phyloP scores from a whole-genome alignment of 2,888 invertebrate species.

The Gymnoscelis rufifasciata region DNA sequence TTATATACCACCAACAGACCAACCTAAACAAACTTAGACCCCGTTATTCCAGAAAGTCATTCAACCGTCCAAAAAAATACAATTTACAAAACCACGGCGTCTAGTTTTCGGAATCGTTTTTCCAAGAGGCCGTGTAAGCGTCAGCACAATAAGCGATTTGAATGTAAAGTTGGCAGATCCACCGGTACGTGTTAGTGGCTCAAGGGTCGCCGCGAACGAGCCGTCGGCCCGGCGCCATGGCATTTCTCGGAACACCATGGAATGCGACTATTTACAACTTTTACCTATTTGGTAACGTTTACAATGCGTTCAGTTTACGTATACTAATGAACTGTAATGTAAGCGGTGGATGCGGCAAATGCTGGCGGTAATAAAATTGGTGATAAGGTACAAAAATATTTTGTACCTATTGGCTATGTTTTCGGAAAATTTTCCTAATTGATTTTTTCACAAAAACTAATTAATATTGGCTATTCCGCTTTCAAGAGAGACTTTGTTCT shows the following conservation, averaged over 20 bases:
- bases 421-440: no score
- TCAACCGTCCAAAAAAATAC: conserved; percentile 10
- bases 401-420: no score
- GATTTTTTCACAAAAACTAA: no score
- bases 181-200: conserved; percentile 38
- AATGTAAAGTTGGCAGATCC: conserved; percentile 34
- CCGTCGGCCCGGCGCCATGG: conserved; percentile 54
- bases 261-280: conserved; percentile 75
- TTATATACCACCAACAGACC: no score
- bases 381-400: neutral
- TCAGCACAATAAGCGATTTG: conserved; percentile 28
- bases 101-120: conserved; percentile 24
- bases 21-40: neutral
- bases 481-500: no score
- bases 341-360: conserved; percentile 51
- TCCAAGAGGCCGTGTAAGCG: conserved; percentile 20
- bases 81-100: conserved; percentile 27
- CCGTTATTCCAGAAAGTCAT: conserved; percentile 10
- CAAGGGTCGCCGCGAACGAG: conserved; percentile 25
- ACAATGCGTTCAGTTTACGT: conserved; percentile 65
- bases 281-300: conserved; percentile 75
- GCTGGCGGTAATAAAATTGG: conserved; percentile 25
- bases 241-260: conserved; percentile 66
- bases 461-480: no score
- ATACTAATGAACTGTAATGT: conserved; percentile 40